phyloP scores from a whole-genome alignment of 64 coral and sea anemone species.

The Dendrophyllia cribrosa region DNA sequence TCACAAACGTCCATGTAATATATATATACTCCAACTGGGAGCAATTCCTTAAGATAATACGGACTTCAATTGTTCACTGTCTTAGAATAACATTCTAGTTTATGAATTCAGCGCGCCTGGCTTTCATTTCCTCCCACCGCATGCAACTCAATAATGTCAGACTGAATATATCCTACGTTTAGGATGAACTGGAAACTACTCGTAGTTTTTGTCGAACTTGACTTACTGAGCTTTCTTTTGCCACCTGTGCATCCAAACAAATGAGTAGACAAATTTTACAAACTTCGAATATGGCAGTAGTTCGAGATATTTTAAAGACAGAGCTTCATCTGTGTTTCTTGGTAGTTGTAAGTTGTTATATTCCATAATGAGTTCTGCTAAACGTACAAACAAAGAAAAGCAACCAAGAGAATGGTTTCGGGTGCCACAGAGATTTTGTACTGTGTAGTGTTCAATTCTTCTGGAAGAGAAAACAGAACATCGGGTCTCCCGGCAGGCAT shows the following conservation, averaged over 20 bases:
- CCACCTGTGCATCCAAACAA: too few species aligned
- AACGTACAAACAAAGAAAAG: slow-evolving; percentile 37
- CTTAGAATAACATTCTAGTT: not conserved
- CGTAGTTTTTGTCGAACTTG: not conserved
- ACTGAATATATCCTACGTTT: not conserved
- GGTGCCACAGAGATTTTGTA: not conserved
- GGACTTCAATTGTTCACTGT: not conserved
- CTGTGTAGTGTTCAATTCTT: too few species aligned
- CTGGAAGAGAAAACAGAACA: too few species aligned
- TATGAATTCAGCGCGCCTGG: not conserved
- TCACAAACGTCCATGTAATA: too few species aligned
- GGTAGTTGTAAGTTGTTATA: slow-evolving; percentile 42
- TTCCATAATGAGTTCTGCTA: slow-evolving; percentile 41
- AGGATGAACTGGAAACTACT: not conserved
- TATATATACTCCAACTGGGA: not conserved
- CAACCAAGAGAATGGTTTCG: slow-evolving; percentile 35
- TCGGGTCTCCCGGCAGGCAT: too few species aligned
- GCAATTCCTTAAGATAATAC: not conserved
- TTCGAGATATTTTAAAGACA: not conserved
- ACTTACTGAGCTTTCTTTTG: not conserved
- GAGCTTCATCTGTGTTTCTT: slow-evolving; percentile 22
- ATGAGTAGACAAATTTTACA: too few species aligned
- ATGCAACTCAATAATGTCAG: too few species aligned
- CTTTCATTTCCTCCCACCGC: not conserved
- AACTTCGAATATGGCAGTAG: too few species aligned